Evolutionary conservation across 2,888 invertebrate species (phyloP), one percentile per base, ranked within the genome.

Genomic region (Sphaerophoria rueppellii): DNA sequence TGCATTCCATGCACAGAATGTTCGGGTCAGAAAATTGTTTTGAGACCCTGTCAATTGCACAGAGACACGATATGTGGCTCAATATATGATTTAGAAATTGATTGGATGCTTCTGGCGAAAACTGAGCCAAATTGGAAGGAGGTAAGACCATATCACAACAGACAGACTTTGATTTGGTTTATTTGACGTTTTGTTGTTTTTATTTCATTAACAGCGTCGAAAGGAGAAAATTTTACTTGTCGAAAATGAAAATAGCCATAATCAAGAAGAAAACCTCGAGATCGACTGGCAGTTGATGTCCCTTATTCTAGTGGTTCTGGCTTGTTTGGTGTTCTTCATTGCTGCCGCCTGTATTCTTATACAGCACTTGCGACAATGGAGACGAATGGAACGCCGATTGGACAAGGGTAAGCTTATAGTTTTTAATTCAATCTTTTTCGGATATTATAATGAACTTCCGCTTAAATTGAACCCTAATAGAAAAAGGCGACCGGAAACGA

Each of bases 331-430:
- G 90, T 96, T 96, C 93, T 96, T 96, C 93, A 93, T 95, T 88
- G 95, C 95, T 87, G 95, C 96, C 90, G 94, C 95, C 88, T 94
- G 95, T 89, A 95, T 96, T 90, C 95, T 96, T 88, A 92, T 96
- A 88, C 94, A 96, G 89, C 96, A 96, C 90, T 95, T 95, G 88
- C 94, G 94, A 89, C 96, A 96, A 91, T 96, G 96, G 96, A 94
- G 94, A 90, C 93, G 95, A 89, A 94, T 96, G 90, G 96, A 96
- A 92, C 94, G 94, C 89, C 95, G 95, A 89, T 94, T 96, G 88
- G 95, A 95, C 90, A 95, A 95, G 92, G 96, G 96, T 96, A 91
- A 93, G 94, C 87, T 11, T 50, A 52, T 67, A 12, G 4, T 65
- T 58, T 73, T 16, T 55, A 34, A 14, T 34, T 50, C 40, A 40